A percentile compares a stretch with the other conserved stretches of the same genome.
These are phyloP conservation scores for Irena cyanogastra DNA, from an alignment of 2,113 vertebrate genomes.

Conservation along the genomic window DNA sequence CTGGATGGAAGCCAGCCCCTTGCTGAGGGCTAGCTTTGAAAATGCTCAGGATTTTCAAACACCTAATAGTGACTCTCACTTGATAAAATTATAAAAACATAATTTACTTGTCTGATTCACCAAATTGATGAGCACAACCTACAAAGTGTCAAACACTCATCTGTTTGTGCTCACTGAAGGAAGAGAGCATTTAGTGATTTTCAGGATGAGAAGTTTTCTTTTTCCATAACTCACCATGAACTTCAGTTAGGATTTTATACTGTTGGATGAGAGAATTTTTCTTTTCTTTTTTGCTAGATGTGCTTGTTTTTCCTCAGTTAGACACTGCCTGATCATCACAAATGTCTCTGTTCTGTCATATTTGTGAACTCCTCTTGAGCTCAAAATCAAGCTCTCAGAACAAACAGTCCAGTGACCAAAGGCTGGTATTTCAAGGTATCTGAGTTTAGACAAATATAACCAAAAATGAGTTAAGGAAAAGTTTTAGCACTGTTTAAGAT, in stretches of 20 bases:
- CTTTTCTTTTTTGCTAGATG: not conserved
- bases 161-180: not conserved
- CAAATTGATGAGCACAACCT: not conserved
- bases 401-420: slow-evolving; percentile 2
- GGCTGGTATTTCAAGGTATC: slow-evolving; percentile 6
- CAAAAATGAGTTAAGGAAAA: slow-evolving; percentile 43
- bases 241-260: not conserved
- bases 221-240: not conserved
- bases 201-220: not conserved
- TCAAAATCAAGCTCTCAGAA: slow-evolving; percentile 53
- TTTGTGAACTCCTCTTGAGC: slow-evolving; percentile 53
- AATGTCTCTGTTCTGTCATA: slow-evolving; percentile 41
- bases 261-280: not conserved
- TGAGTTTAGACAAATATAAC: slow-evolving; percentile 54
- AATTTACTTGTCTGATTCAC: not conserved
- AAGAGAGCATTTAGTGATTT: not conserved
- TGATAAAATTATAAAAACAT: not conserved
- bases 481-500: slow-evolving; percentile 15
- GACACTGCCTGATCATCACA: slow-evolving; percentile 55
- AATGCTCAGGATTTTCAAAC: not conserved
- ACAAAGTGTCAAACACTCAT: accelerated
- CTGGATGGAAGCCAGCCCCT: not conserved
- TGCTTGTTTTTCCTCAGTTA: slow-evolving; percentile 29
- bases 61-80: not conserved
- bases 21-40: not conserved